Conservation (phyloP, 30 jellyfish, hydroid and myxozoan genomes). For the Aurelia coerulea region DNA sequence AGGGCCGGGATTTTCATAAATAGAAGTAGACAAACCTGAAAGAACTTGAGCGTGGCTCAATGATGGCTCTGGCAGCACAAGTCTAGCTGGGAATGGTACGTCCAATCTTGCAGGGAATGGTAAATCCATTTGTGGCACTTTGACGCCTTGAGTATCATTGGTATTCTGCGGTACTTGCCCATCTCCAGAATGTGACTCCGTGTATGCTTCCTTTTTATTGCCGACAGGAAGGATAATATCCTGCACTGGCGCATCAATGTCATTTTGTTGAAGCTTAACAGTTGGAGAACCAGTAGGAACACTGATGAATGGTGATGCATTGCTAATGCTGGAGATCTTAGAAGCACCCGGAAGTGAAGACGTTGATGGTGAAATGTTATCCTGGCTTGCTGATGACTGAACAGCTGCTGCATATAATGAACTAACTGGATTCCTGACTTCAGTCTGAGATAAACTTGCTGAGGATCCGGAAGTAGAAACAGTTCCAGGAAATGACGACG, state of each 20-base stretch:
- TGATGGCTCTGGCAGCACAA: conserved; percentile 57
- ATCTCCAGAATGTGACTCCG: conserved; percentile 40
- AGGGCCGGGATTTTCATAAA: background rate
- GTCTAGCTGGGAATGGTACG: conserved; percentile 63
- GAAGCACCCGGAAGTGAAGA: conserved; percentile 23
- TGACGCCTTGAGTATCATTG: background rate
- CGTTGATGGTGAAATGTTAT: conserved; percentile 4
- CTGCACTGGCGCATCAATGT: conserved; percentile 72
- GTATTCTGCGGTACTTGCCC: conserved; percentile 10
- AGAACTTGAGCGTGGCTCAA: conserved; percentile 21
- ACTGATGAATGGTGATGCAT: background rate
- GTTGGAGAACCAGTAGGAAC: conserved; percentile 1
- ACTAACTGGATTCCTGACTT: background rate
- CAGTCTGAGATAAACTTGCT: background rate
- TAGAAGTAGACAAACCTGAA: conserved; percentile 67
- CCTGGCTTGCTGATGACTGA: background rate
- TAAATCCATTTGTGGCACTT: background rate
- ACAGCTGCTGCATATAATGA: conserved; percentile 15
- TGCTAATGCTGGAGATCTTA: background rate
- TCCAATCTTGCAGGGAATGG: conserved; percentile 15
- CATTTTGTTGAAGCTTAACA: conserved; percentile 32
- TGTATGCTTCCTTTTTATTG: conserved; percentile 2
- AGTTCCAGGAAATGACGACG: conserved; percentile 20
- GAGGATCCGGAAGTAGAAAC: background rate
- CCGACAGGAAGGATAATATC: conserved; percentile 60